Conservation (phyloP, 53 echinoderm and acorn worm species). For the Holothuria leucospilota region DNA sequence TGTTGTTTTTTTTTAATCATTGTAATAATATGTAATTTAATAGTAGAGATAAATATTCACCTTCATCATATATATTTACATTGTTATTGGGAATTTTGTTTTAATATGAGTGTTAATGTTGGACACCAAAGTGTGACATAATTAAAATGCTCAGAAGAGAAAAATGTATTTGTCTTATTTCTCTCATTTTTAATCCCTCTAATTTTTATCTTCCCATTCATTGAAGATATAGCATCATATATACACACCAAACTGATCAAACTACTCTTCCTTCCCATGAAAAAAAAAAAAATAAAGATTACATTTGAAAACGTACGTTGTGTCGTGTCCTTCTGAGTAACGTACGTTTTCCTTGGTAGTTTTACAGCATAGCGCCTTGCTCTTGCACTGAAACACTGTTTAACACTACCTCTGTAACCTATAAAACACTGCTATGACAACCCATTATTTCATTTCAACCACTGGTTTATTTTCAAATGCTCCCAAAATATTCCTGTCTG, state of each 20-base stretch:
- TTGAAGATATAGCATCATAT: background rate
- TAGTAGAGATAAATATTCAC: background rate
- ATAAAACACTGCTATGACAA: background rate
- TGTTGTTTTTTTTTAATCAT: background rate
- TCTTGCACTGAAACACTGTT: background rate
- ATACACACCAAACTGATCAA: no score
- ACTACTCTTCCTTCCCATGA: no score
- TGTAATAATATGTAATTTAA: background rate
- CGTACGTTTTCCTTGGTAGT: slow-evolving; percentile 1
- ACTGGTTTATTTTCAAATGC: background rate
- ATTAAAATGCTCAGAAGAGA: background rate
- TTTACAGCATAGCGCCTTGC: background rate
- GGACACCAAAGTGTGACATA: slow-evolving; percentile 19
- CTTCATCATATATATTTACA: background rate
- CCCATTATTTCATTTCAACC: background rate
- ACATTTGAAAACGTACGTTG: slow-evolving; percentile 12
- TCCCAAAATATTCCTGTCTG: background rate
- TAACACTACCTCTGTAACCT: background rate
- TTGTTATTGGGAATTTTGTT: background rate
- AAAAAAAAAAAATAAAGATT: background rate
- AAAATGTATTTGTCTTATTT: background rate
- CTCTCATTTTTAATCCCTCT: background rate
- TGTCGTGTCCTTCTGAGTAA: slow-evolving; percentile 9
- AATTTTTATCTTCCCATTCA: background rate
- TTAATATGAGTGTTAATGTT: background rate